Conservation (phyloP, 92 coral and sea anemone species). For the Porites divaricata region DNA sequence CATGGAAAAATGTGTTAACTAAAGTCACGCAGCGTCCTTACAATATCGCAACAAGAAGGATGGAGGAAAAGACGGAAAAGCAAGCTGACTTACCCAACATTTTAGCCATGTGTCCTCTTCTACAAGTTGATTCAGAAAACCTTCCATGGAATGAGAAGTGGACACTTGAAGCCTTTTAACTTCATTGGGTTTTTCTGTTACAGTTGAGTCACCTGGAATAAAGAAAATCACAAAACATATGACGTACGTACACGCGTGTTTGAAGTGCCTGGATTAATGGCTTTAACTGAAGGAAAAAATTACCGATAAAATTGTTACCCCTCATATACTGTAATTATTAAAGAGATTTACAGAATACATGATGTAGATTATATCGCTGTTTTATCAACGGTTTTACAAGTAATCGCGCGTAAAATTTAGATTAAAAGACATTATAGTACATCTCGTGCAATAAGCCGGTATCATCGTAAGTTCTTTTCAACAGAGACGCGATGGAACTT, state of each 20-base stretch:
- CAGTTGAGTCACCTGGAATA: conserved; percentile 38
- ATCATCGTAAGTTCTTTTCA: no score
- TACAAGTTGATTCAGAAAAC: conserved; percentile 76
- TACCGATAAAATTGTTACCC: not conserved
- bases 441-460: no score
- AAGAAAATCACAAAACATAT: not conserved
- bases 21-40: not conserved
- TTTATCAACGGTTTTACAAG: no score
- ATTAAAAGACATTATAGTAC: no score
- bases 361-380: no score
- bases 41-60: not conserved
- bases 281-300: not conserved
- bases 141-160: conserved; percentile 59
- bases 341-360: no score
- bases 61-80: not conserved
- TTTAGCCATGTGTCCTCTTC: conserved; percentile 80
- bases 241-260: conserved; percentile 4
- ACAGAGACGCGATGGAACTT: no score
- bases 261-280: not conserved
- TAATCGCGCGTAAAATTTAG: no score
- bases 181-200: conserved; percentile 15
- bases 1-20: not conserved
- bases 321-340: no score
- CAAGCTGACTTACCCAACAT: conserved; percentile 79
- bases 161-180: conserved; percentile 23